phyloP scores from a whole-genome alignment of 2,797 vertebrate species.

The Labroides dimidiatus region DNA sequence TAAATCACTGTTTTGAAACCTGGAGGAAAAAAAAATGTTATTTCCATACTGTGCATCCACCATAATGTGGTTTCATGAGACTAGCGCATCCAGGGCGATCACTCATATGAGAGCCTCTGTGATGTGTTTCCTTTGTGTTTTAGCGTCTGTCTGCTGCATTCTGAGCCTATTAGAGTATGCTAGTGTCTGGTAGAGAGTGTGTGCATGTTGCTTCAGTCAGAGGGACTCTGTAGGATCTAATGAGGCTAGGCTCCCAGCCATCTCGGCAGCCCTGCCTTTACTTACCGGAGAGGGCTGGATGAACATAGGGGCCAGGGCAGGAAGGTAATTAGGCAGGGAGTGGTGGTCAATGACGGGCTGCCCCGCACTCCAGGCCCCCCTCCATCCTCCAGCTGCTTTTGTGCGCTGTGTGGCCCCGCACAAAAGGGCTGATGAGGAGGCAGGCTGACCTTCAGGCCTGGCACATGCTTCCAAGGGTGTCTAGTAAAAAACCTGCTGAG shows the following conservation, averaged over 20 bases:
- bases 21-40: conserved; percentile 38
- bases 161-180: conserved; percentile 61
- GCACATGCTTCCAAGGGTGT: conserved; percentile 77
- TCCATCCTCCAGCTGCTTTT: conserved; percentile 77
- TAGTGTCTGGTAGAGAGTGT: conserved; percentile 54
- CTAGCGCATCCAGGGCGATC: conserved; percentile 40
- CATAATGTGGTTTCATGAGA: conserved; percentile 38
- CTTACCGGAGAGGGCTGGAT: conserved; percentile 79
- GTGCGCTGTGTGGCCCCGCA: conserved; percentile 54
- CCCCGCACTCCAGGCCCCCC: conserved; percentile 56
- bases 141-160: conserved; percentile 50
- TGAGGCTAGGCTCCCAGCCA: conserved; percentile 75
- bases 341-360: conserved; percentile 81
- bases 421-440: conserved; percentile 79
- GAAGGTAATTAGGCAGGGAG: conserved; percentile 83
- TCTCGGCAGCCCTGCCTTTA: conserved; percentile 78
- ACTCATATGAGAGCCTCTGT: conserved; percentile 38
- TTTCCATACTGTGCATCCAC: conserved; percentile 50
- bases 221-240: conserved; percentile 77
- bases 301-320: conserved; percentile 71
- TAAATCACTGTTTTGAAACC: conserved; percentile 55
- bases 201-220: conserved; percentile 74
- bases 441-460: conserved; percentile 82
- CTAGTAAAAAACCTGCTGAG: conserved; percentile 66
- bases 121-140: conserved; percentile 57